A percentile compares a stretch with the other conserved stretches of the same genome.
Conservation (phyloP, 2,888 invertebrate genomes). For the Polymixis lichenea region DNA sequence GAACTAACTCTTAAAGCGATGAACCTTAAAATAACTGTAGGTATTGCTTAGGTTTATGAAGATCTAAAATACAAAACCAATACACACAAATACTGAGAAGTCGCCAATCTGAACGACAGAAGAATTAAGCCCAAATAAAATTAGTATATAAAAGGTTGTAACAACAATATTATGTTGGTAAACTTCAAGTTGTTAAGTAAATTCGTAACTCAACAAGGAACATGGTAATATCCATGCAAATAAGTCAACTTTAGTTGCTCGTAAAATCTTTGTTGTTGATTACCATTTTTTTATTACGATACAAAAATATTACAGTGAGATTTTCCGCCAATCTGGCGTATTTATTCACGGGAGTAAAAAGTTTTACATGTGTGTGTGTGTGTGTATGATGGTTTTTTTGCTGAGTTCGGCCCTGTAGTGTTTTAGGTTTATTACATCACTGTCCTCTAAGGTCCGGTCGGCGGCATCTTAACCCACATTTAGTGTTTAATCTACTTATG, state of each 20-base stretch:
- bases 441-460: conserved; percentile 62
- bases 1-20: neutral
- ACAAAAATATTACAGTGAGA: conserved; percentile 32
- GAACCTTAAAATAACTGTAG: neutral
- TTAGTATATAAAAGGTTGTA: neutral
- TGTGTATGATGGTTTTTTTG: conserved; percentile 14
- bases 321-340: conserved; percentile 26
- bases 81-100: neutral
- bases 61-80: neutral
- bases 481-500: conserved; percentile 59
- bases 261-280: conserved; percentile 53
- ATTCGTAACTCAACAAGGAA: conserved; percentile 39
- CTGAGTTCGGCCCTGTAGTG: conserved; percentile 52
- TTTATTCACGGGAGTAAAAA: conserved; percentile 41
- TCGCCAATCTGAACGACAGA: neutral
- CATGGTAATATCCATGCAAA: conserved; percentile 61
- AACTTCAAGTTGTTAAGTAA: conserved; percentile 26
- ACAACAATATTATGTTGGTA: conserved; percentile 15
- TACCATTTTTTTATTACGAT: conserved; percentile 41
- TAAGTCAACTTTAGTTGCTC: conserved; percentile 52
- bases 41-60: neutral
- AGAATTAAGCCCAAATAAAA: conserved; percentile 15
- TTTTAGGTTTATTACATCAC: conserved; percentile 62
- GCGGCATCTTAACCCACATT: conserved; percentile 67
- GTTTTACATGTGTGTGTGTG: neutral